Base-by-base conservation (phyloP, 2,113 vertebrate genomes). In the Prionailurus bengalensis region DNA sequence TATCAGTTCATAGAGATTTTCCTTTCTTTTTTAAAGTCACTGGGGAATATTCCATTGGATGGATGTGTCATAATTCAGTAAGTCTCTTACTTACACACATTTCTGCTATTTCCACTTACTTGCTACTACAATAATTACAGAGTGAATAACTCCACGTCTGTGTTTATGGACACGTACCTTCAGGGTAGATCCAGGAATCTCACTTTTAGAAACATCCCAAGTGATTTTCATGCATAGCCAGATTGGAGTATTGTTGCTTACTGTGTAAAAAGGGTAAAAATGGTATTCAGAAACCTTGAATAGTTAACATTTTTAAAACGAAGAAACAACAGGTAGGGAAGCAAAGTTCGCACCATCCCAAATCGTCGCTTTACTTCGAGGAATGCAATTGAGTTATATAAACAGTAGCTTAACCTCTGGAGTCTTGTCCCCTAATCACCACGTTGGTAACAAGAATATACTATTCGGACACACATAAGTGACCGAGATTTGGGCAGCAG, bases 181-280 rank as follows among this genome's bases (percentile, higher is more conserved):
- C 73, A 82, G 14, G n/a, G 16, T 51, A 94, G 36, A 66, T 84
- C 19, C 42, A 89, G 55, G 27, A 89, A 53, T 86, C 66, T 90
- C 42, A 90, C 29, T 71, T 93, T 76, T 63, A 96, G 58, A 95
- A 86, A 74, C n/a, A 95, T 36, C 16, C 36, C 45, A 53, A 65
- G 71, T 89, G 45, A 85, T 92, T 92, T 5, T 66, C 48, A 83
- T 53, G 68, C 42, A 88, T 17, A 71, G 14, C n/a, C 5, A 88
- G n/a, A 42, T 81, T 84, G 70, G 61, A 82, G 51, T 45, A 65
- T 27, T 61, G 2, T 39, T 92, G 55, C 89, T 94, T 84, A 73
- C 36, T 63, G 19, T 23, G 17, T 31, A 45, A 42, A 42, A 74
- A 74, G 27, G 9, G 55, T 29, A 58, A 84, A 94, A 68, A 74